phyloP scores from a whole-genome alignment of 2,888 invertebrate genomes.

The Mythimna ferrago region DNA sequence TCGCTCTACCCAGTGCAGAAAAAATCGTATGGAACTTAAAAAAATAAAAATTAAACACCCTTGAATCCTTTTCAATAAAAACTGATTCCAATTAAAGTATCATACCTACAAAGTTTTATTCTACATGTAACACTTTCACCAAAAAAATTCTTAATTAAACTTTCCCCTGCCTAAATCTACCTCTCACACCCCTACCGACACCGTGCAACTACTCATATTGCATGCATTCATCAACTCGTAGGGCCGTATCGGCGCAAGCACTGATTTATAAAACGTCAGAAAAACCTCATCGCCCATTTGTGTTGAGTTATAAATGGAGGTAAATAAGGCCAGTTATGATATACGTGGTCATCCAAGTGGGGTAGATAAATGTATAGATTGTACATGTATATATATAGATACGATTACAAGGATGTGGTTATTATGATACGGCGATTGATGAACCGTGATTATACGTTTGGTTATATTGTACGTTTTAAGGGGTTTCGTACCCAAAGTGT shows the following conservation, averaged over 20 bases:
- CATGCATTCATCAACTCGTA: conserved; percentile 83
- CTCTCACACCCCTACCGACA: conserved; percentile 28
- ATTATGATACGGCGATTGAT: conserved; percentile 11
- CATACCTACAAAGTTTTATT: not conserved
- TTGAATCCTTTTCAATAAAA: not conserved
- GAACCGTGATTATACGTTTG: not conserved
- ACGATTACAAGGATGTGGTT: conserved; percentile 2
- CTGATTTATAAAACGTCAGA: conserved; percentile 84
- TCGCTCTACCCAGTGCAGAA: no score
- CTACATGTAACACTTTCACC: not conserved
- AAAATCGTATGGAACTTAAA: no score
- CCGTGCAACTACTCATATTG: conserved; percentile 75
- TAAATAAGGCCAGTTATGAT: conserved; percentile 65
- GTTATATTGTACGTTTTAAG: not conserved
- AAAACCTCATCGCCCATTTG: conserved; percentile 79
- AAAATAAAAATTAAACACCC: no score
- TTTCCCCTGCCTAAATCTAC: not conserved
- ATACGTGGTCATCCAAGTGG: conserved; percentile 36
- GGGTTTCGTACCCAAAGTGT: no score
- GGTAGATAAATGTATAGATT: conserved; percentile 23
- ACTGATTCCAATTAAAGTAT: not conserved
- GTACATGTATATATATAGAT: conserved; percentile 1
- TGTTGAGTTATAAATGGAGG: conserved; percentile 73
- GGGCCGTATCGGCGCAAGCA: conserved; percentile 78
- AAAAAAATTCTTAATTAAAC: conserved; percentile 7